A percentile compares a stretch with the other conserved stretches of the same genome.
Evolutionary conservation across 2,113 vertebrate genomes (phyloP).

Genomic region (Calypte anna): DNA sequence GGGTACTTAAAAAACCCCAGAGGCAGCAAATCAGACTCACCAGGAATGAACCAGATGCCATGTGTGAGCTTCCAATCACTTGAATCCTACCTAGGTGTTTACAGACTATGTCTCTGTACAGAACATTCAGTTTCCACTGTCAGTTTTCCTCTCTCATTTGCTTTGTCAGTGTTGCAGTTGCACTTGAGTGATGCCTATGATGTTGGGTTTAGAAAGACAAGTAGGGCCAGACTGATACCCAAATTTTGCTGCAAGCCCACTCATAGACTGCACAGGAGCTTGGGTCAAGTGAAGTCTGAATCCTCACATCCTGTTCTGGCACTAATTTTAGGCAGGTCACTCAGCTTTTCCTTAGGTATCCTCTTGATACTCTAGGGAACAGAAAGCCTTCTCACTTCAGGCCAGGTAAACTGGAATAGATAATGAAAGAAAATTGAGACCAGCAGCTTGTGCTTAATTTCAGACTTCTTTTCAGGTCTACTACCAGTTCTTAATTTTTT

Average conservation of each 20-base stretch:
- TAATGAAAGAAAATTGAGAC: not conserved
- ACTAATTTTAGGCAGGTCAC: not conserved
- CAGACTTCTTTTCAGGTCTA: constrained; percentile 11
- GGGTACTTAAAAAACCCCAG: not conserved
- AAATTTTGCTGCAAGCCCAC: not conserved
- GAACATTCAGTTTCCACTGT: not conserved
- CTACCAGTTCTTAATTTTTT: not conserved
- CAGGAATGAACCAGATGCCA: not conserved
- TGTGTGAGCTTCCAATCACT: not conserved
- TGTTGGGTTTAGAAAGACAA: not conserved
- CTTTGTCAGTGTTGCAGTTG: not conserved
- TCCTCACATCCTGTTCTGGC: not conserved
- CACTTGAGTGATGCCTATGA: not conserved
- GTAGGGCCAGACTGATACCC: not conserved
- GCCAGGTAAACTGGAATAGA: not conserved
- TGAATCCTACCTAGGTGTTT: not conserved
- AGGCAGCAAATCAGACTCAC: not conserved
- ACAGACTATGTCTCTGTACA: fast-evolving
- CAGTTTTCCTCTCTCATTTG: not conserved
- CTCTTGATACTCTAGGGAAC: not conserved
- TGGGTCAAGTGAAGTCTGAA: not conserved
- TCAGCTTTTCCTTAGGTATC: not conserved
- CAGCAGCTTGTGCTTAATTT: not conserved
- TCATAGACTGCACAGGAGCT: not conserved
- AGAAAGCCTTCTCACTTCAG: not conserved